Evolutionary conservation across 1,140 invertebrate genomes (phyloP), one percentile per base, ranked within the genome.

Genomic region (Drosophila arawakana): DNA sequence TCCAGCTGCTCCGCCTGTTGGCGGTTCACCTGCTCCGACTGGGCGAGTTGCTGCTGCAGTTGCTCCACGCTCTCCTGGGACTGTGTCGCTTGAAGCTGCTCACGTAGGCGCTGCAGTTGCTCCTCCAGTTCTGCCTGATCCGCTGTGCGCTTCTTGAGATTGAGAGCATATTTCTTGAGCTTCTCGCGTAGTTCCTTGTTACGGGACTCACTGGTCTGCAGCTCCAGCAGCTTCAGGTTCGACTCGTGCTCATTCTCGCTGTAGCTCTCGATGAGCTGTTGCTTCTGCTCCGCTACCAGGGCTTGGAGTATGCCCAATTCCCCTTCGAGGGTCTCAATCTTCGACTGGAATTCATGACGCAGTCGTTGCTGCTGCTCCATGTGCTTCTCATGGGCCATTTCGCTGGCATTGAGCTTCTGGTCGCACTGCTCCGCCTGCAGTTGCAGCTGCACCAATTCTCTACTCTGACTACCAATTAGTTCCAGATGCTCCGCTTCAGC

Each of bases 131-230:
- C 95, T 50, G 94, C 93, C 58, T 94, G 95, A 49, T 94, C 92
- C 15, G 93, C 75, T 0, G 94, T 92, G 85, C 96, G 96, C 76
- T 96, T 96, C 83, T 97, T 97, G 7, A 96, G 93, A 80, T 95
- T 96, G 0, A 95, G 93, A 2, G 96, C 96, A 75, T 96, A 95
- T 74, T 96, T 96, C 78, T 96, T 96, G 89, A 97, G 94, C 91
- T 96, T 96, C 58, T 96, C 95, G 25, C 95, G 82, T 47, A 82
- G 54, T 62, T 93, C 88, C 84, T 86, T 80, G 92, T 92, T 92
- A 21, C 92, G 65, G 1, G 76, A 55, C n/a, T 92, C 91, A 35
- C 92, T 92, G 0, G 90, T 83, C 46, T 92, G 93, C 66, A 94
- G 93, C 90, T 94, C 93, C 37, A 93, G 85, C 78, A 93, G 92